These are phyloP conservation scores for Clunio marinus DNA, from an alignment of 2,888 invertebrate genomes.

Conservation along the genomic window DNA sequence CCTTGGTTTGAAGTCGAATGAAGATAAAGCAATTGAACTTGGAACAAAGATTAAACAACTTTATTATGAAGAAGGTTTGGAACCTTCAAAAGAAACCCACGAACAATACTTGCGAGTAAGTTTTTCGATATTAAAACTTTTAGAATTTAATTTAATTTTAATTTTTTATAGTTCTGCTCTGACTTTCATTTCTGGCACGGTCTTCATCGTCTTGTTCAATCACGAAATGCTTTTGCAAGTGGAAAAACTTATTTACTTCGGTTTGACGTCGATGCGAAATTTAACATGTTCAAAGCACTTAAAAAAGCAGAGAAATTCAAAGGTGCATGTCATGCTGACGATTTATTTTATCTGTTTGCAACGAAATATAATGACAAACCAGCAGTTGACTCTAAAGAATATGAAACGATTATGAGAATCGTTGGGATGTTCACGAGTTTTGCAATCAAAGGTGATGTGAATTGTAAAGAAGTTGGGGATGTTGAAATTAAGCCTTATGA, in stretches of 20 bases:
- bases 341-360: conserved; percentile 49
- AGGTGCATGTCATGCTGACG: conserved; percentile 48
- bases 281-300: conserved; percentile 11
- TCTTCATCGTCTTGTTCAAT: conserved; percentile 45
- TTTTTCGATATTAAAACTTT: background rate
- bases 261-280: conserved; percentile 46
- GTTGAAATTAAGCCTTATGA: background rate
- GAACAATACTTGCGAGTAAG: conserved; percentile 13
- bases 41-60: conserved; percentile 1
- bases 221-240: conserved; percentile 43
- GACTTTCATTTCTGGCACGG: conserved; percentile 49
- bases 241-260: conserved; percentile 49
- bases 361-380: conserved; percentile 41
- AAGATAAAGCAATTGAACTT: background rate
- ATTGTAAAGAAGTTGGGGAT: conserved; percentile 42
- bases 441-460: conserved; percentile 48
- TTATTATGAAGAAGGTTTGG: background rate
- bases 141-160: conserved; percentile 21
- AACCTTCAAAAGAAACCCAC: conserved; percentile 5
- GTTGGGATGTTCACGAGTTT: conserved; percentile 44
- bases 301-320: conserved; percentile 36
- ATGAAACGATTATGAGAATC: background rate
- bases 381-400: background rate
- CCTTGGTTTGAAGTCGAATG: background rate
- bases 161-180: conserved; percentile 43